These are phyloP conservation scores for Bettongia penicillata DNA, from an alignment of 2,113 vertebrate species.

Conservation along the genomic window DNA sequence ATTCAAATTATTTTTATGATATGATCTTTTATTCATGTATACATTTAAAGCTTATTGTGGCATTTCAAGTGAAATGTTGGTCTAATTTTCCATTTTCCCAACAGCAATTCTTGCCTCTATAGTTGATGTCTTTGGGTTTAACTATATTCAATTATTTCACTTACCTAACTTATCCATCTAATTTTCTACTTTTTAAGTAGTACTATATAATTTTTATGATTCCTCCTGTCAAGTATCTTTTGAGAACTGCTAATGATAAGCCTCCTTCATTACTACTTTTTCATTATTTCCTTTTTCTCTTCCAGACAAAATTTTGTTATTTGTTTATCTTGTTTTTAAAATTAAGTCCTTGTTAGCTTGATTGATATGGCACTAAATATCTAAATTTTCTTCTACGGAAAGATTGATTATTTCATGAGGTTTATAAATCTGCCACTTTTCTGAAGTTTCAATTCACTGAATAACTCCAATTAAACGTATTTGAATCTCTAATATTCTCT, in stretches of 20 bases:
- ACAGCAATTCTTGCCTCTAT: not conserved
- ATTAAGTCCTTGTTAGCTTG: not conserved
- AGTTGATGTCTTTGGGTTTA: not conserved
- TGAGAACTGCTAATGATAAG: not conserved
- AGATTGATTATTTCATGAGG: not conserved
- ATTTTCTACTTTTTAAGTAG: not conserved
- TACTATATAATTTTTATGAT: not conserved
- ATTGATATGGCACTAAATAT: not conserved
- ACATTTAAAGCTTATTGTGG: not conserved
- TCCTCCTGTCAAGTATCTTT: not conserved
- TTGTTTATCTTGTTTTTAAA: not conserved
- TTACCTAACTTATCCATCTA: not conserved
- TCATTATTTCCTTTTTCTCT: not conserved
- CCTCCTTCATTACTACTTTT: not conserved
- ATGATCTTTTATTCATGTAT: not conserved
- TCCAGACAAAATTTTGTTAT: not conserved
- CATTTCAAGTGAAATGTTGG: not conserved
- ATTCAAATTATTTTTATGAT: not conserved
- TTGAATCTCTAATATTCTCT: not conserved
- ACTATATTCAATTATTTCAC: not conserved
- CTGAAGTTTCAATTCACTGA: not conserved
- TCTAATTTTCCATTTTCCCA: not conserved
- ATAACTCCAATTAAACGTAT: not conserved
- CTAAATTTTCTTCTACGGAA: not conserved
- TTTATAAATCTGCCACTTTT: not conserved